Base-by-base conservation (phyloP, 1,140 invertebrate genomes). In the Diploscapter pachys region DNA sequence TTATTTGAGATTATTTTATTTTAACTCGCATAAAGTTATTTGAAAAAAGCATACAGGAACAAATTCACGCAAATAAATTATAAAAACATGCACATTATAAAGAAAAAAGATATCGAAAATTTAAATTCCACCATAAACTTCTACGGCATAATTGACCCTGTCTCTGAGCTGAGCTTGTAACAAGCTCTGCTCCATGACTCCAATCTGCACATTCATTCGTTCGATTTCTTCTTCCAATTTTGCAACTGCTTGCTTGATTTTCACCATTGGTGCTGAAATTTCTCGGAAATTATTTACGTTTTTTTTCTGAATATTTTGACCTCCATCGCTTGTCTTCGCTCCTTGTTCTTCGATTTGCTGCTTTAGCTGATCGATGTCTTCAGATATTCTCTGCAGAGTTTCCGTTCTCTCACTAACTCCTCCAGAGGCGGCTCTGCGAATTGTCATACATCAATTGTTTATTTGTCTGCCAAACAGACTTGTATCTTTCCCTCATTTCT, bases 321-420 rank as follows among this genome's bases (percentile, higher is more conserved):
- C 93, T 88, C 93, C 93, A 88, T 96, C 93, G 52, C 93, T 94
- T 92, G 95, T 95, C 73, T 91, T 92, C 63, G 91, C 91, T 3
- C 93, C 93, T 83, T 92, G 89, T 81, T 95, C 93, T 85, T 97
- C 94, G 89, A 95, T 93, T 86, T 95, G 92, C 83, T 92, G 92
- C 86, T 96, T 95, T 3, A 95, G 89, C 80, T 90, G 89, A 77
- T 95, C 93, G 54, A 96, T 88, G 85, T 93, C 92, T 81, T 94
- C 92, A 5, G 91, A 91, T 9, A 96, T 87, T 87, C 87, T 71
- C 72, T 91, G 91, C 75, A 96, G 87, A 78, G 89, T 88, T 80
- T 91, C 89, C 79, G 93, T 93, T 78, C 92, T 89, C 83, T 94
- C 92, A 2, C 90, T 91, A 2, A 96, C 90, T 55, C 92, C 92